Conservation (phyloP, 2,888 invertebrate species). For the Napeogenes inachia region DNA sequence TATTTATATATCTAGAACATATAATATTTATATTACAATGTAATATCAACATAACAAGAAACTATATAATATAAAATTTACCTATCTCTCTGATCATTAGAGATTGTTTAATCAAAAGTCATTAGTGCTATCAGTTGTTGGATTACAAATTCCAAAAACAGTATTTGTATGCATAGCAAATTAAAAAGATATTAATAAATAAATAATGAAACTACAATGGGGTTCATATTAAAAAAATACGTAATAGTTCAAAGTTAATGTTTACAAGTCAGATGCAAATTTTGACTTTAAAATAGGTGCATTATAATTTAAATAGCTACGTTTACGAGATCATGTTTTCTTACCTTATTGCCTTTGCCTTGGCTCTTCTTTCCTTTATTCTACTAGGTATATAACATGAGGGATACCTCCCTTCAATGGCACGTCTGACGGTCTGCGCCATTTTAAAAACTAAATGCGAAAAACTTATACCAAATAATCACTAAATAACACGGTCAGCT, state of each 20-base stretch:
- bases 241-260: neutral
- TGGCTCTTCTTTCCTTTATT: slow-evolving; percentile 84
- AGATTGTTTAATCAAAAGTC: no score
- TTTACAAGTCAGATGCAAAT: neutral
- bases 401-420: slow-evolving; percentile 85
- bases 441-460: slow-evolving; percentile 65
- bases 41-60: no score
- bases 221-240: no score
- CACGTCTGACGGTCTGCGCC: slow-evolving; percentile 84
- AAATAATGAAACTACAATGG: no score
- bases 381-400: slow-evolving; percentile 85
- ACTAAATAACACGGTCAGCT: slow-evolving; percentile 56
- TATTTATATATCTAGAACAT: no score
- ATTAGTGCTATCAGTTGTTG: no score
- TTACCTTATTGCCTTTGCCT: slow-evolving; percentile 79
- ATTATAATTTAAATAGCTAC: slow-evolving; percentile 1
- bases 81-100: no score
- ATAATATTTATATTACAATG: no score
- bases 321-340: slow-evolving; percentile 23
- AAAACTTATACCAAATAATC: slow-evolving; percentile 46
- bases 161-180: no score
- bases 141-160: no score
- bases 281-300: neutral
- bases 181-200: no score
- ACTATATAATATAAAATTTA: no score